These are phyloP conservation scores for Drosophila funebris DNA, from an alignment of 1,140 invertebrate genomes.

Conservation along the genomic window DNA sequence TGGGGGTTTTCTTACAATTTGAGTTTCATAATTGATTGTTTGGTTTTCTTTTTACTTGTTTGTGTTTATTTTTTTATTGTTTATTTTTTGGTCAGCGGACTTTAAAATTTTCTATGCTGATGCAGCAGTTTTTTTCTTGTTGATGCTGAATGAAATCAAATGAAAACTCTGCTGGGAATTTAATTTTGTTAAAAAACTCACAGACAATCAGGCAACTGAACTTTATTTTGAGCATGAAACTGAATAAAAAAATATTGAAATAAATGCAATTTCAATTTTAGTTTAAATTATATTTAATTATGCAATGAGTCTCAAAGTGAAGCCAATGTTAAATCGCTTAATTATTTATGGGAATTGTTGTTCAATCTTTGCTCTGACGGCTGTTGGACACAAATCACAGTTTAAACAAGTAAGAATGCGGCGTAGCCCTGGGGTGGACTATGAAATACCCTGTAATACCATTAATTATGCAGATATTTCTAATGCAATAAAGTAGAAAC, in stretches of 20 bases:
- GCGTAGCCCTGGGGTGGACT: background rate
- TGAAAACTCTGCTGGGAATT: constrained; percentile 18
- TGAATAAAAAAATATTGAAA: background rate
- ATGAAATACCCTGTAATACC: background rate
- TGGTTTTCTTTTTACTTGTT: background rate
- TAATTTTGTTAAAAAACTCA: constrained; percentile 2
- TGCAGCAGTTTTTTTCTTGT: constrained; percentile 35
- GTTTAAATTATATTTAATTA: constrained; percentile 4
- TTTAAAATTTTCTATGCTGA: constrained; percentile 25
- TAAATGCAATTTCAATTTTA: constrained; percentile 12
- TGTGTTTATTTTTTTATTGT: background rate
- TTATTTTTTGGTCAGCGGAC: background rate
- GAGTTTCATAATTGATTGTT: constrained; percentile 45
- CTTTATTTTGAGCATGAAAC: background rate
- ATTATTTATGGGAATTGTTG: constrained; percentile 38
- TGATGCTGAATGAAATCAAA: constrained; percentile 20
- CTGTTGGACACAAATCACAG: constrained; percentile 20
- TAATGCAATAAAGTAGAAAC: no score
- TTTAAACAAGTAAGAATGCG: constrained; percentile 4
- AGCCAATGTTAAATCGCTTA: constrained; percentile 22
- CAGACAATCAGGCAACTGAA: background rate
- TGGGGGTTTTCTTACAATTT: constrained; percentile 13
- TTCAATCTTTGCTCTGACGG: constrained; percentile 2
- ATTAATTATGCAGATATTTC: no score
- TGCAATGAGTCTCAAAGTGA: background rate